Evolutionary conservation across 2,888 invertebrate species (phyloP), one percentile per base, ranked within the genome.

Genomic region (Syritta pipiens): DNA sequence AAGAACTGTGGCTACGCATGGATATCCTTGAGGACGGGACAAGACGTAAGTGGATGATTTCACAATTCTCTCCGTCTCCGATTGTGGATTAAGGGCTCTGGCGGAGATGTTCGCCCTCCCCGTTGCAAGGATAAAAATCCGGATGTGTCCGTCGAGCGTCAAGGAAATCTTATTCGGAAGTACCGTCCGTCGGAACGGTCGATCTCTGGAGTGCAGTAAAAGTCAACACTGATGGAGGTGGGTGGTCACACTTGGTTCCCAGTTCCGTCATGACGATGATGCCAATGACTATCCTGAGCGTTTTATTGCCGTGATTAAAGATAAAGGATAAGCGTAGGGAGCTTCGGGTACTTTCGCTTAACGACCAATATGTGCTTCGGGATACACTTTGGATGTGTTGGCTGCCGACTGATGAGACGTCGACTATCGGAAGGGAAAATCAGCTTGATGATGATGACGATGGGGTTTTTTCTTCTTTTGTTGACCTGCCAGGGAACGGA

Each of bases 181-280:
- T 44, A 62, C 19, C 32, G 28, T 32, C 40, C 20, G 32, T 14
- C 22, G 32, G 17, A 57, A 65, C 35, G 59, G 57, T 40, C 59
- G 51, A 53, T 67, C 74, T 74, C 74, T 37, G 28, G 74, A 65
- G 74, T 67, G 67, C 14, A 60, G 35, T 74, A 37, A 74, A 74
- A 65, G 42, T 24, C 57, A 59, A 51, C 46, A 40, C 51, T 59
- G 57, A 65, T 55, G 46, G 44, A 44, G 65, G 4, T 28, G 35
- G 55, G 46, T 67, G 51, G 74, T 74, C 59, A 40, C 57, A 67
- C 57, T 53, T 10, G 35, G 44, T 63, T 65, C 57, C 46, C 9
- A 28, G 44, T 63, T 65, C 59, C 51, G 17, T 65, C 67, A 46
- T 60, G 46, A 67, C 53, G 46, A 59, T 53, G 59, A 74, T 59